Evolutionary conservation across 2,888 invertebrate species (phyloP).

Genomic region (Bellardia pandia): DNA sequence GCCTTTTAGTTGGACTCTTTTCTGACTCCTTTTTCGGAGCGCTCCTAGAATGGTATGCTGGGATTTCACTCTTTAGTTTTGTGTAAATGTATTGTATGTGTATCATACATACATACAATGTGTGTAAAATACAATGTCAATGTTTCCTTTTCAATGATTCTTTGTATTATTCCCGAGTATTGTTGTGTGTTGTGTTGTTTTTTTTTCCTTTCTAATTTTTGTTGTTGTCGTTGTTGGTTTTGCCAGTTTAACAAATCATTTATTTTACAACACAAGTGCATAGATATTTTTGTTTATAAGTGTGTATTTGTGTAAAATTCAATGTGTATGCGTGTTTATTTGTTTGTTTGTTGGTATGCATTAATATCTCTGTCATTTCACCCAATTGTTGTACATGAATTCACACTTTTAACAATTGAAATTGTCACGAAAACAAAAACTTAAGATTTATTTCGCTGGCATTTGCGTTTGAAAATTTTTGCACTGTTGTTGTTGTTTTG

Average conservation of each 20-base stretch:
- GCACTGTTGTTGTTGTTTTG: neutral
- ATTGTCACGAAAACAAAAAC: conserved; percentile 55
- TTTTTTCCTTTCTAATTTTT: neutral
- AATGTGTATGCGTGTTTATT: neutral
- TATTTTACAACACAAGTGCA: conserved; percentile 16
- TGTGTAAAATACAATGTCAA: conserved; percentile 62
- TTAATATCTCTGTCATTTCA: conserved; percentile 54
- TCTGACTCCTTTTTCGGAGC: too few species aligned
- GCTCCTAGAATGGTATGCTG: too few species aligned
- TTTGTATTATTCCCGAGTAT: conserved; percentile 43
- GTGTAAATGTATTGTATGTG: neutral
- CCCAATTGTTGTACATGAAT: conserved; percentile 54
- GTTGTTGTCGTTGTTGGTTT: conserved; percentile 6
- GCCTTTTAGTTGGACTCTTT: too few species aligned
- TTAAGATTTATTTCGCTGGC: conserved; percentile 48
- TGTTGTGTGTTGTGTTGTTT: conserved; percentile 32
- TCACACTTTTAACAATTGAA: conserved; percentile 67
- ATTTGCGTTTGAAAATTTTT: conserved; percentile 23
- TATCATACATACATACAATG: neutral
- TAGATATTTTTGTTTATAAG: conserved; percentile 25
- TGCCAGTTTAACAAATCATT: conserved; percentile 58
- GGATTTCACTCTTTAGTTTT: neutral
- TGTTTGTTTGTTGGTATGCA: conserved; percentile 8
- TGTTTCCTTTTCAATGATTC: conserved; percentile 69
- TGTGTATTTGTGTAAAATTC: neutral